Evolutionary conservation across 2,888 invertebrate species (phyloP).

Genomic region (Chrysolina americana): DNA sequence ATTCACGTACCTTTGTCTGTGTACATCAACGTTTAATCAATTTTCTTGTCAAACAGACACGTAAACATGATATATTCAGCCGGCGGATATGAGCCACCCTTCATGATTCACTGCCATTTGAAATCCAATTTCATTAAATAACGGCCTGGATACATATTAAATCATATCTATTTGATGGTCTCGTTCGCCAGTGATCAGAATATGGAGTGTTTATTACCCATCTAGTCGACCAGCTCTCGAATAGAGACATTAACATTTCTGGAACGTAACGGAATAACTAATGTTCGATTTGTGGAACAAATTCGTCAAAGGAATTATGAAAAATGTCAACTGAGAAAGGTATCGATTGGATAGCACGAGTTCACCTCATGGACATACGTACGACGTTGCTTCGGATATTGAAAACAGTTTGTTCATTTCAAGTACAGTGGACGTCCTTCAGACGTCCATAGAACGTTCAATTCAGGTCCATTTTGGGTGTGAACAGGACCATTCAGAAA

Average conservation of each 20-base stretch:
- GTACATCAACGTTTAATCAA: constrained; percentile 44
- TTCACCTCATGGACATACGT: too few relatives aligned
- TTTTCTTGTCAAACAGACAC: constrained; percentile 35
- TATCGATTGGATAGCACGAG: too few relatives aligned
- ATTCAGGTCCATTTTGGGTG: too few relatives aligned
- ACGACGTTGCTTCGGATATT: too few relatives aligned
- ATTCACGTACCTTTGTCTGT: constrained; percentile 23
- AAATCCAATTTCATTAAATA: constrained; percentile 19
- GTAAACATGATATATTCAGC: constrained; percentile 23
- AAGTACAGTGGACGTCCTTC: too few relatives aligned
- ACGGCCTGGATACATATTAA: constrained; percentile 16
- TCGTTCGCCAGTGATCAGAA: constrained; percentile 6
- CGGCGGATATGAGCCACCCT: constrained; percentile 6
- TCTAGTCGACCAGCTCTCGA: background rate
- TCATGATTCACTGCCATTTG: constrained; percentile 18
- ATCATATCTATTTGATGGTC: constrained; percentile 10
- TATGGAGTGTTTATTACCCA: constrained; percentile 3
- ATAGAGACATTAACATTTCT: background rate
- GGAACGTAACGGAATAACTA: too few relatives aligned
- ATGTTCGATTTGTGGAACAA: too few relatives aligned
- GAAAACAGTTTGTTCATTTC: too few relatives aligned
- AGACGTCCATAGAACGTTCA: too few relatives aligned
- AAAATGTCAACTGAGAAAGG: too few relatives aligned
- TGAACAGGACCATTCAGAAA: too few relatives aligned
- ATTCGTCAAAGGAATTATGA: too few relatives aligned